Percentiles rank a stretch among this genome's conserved stretches.
Conservation (phyloP, 2,888 invertebrate species). For the Chrysopilus asiliformis region DNA sequence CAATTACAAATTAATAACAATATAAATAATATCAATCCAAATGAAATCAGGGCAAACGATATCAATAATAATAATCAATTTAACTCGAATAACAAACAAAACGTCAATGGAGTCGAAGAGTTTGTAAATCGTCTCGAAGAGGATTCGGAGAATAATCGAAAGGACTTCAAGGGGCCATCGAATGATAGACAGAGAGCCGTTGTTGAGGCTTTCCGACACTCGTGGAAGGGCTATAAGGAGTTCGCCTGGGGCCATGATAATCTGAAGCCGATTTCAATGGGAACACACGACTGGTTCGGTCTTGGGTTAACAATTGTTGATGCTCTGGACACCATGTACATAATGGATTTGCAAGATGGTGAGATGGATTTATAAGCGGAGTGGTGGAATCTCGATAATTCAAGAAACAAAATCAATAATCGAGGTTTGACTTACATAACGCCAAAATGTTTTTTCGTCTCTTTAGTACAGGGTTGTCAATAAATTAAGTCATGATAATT, state of each 20-base stretch:
- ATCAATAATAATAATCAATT: background rate
- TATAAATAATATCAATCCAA: constrained; percentile 3
- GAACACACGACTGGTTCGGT: constrained; percentile 86
- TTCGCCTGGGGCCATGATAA: constrained; percentile 98
- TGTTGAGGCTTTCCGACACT: constrained; percentile 79
- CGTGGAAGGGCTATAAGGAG: constrained; percentile 86
- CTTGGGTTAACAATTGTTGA: constrained; percentile 94
- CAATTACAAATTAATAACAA: constrained; percentile 10
- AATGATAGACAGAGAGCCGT: constrained; percentile 75
- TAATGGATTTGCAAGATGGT: constrained; percentile 91
- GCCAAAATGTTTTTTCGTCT: too few relatives aligned
- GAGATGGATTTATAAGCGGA: constrained; percentile 11
- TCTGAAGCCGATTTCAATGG: constrained; percentile 76
- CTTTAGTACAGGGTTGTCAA: too few relatives aligned
- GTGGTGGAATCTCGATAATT: too few relatives aligned
- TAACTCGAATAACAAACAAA: constrained; percentile 2
- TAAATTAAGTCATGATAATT: too few relatives aligned
- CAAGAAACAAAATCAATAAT: too few relatives aligned
- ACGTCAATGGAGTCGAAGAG: constrained; percentile 12
- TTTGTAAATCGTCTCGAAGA: constrained; percentile 20
- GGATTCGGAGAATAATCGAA: constrained; percentile 19
- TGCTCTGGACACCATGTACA: constrained; percentile 86
- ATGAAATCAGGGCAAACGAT: constrained; percentile 1
- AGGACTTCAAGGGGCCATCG: constrained; percentile 49
- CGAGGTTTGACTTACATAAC: too few relatives aligned